Evolutionary conservation across 2,888 invertebrate species (phyloP).

Genomic region (Mechanitis messenoides): DNA sequence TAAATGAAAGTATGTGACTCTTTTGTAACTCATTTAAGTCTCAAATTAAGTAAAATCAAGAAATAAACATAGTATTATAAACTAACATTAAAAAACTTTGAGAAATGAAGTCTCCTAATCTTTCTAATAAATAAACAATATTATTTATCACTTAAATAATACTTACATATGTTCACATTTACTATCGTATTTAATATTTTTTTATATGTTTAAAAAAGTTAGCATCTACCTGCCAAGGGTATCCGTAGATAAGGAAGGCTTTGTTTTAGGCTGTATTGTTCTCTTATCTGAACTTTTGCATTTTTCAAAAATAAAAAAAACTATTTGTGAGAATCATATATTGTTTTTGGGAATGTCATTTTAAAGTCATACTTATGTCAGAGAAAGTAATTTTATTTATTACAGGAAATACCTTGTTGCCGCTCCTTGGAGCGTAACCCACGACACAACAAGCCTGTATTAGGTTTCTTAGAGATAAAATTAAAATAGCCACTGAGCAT

Average conservation of each 20-base stretch:
- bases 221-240: constrained; percentile 28
- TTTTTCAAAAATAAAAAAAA: not conserved
- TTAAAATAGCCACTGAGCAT: constrained; percentile 17
- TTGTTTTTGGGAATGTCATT: not conserved
- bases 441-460: constrained; percentile 18
- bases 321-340: not conserved
- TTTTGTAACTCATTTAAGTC: no score
- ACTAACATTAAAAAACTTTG: no score
- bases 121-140: not conserved
- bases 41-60: no score
- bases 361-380: not conserved
- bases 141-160: not conserved
- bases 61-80: no score
- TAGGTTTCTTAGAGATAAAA: constrained; percentile 12
- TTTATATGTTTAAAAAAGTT: constrained; percentile 1
- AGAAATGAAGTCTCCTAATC: no score
- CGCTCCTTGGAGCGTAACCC: constrained; percentile 19
- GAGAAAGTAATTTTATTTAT: constrained; percentile 4
- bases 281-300: constrained; percentile 27
- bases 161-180: not conserved
- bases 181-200: not conserved
- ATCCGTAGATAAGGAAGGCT: constrained; percentile 31
- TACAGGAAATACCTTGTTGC: constrained; percentile 12
- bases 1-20: no score
- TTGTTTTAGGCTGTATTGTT: constrained; percentile 34